These are phyloP conservation scores for Hippotragus niger DNA, from an alignment of 2,113 vertebrate species.

Conservation along the genomic window DNA sequence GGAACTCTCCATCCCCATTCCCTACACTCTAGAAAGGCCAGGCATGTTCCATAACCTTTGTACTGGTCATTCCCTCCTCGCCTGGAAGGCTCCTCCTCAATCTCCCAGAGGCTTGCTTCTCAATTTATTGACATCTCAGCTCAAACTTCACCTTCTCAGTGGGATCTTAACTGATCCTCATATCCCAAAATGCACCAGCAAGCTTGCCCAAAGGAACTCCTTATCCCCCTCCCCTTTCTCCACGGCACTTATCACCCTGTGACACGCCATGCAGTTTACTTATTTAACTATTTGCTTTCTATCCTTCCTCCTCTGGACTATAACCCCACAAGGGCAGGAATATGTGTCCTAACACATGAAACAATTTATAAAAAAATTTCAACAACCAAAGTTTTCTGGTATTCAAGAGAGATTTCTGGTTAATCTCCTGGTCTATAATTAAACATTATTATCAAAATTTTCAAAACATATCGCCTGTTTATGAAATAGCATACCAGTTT, in stretches of 20 bases:
- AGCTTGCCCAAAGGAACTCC: neutral
- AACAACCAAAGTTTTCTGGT: neutral
- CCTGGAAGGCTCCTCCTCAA: neutral
- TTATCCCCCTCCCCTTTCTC: neutral
- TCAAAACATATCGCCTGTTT: neutral
- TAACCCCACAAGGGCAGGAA: neutral
- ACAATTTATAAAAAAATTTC: neutral
- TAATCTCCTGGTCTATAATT: neutral
- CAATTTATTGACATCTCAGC: neutral
- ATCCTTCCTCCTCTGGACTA: neutral
- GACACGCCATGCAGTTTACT: neutral
- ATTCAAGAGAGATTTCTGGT: neutral
- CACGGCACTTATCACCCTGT: neutral
- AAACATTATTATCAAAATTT: neutral
- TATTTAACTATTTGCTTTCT: neutral
- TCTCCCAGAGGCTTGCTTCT: neutral
- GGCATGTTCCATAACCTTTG: neutral
- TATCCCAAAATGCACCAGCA: neutral
- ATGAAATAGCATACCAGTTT: neutral
- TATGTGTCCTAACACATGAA: neutral
- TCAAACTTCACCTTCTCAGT: neutral
- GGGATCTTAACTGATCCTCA: neutral
- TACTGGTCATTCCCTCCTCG: neutral
- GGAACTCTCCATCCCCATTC: too few relatives aligned
- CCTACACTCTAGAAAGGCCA: neutral